These are phyloP conservation scores for Terebella lapidaria DNA, from an alignment of 2,888 invertebrate genomes.

Conservation along the genomic window DNA sequence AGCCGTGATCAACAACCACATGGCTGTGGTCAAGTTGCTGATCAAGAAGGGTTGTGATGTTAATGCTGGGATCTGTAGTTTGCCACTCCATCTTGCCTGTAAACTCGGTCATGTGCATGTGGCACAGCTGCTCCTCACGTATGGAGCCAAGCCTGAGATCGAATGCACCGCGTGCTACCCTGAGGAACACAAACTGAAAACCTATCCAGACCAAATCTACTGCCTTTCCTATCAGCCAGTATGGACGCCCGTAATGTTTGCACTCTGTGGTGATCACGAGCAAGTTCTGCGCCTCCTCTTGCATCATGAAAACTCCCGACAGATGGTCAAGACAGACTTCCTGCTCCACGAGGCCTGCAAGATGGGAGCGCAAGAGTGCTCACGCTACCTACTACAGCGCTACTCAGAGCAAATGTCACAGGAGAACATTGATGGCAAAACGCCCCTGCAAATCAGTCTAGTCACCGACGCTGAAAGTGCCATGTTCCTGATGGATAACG, in stretches of 20 bases:
- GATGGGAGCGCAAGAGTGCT: slow-evolving; percentile 59
- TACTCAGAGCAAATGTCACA: slow-evolving; percentile 28
- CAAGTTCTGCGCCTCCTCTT: slow-evolving; percentile 34
- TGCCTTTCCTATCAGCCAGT: slow-evolving; percentile 40
- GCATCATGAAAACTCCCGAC: slow-evolving; percentile 52
- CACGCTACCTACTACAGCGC: slow-evolving; percentile 38
- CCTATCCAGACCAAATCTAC: slow-evolving; percentile 33
- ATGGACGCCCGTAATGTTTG: slow-evolving; percentile 44
- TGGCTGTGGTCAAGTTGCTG: slow-evolving; percentile 60
- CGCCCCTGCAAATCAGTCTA: slow-evolving; percentile 27
- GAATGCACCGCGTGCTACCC: slow-evolving; percentile 75
- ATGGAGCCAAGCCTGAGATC: slow-evolving; percentile 68
- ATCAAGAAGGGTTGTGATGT: slow-evolving; percentile 61
- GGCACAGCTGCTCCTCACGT: slow-evolving; percentile 65
- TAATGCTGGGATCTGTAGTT: slow-evolving; percentile 68
- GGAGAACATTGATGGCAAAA: slow-evolving; percentile 26
- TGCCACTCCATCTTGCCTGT: slow-evolving; percentile 72
- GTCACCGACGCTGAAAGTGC: slow-evolving; percentile 72
- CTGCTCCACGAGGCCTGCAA: slow-evolving; percentile 55
- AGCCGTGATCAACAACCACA: slow-evolving; percentile 68
- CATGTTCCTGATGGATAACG: slow-evolving; percentile 57
- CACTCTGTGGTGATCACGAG: slow-evolving; percentile 42
- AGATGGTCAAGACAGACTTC: slow-evolving; percentile 34
- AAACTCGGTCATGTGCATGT: slow-evolving; percentile 67
- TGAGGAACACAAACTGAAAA: slow-evolving; percentile 60